A percentile compares a stretch with the other conserved stretches of the same genome.
Conservation (phyloP, 2,888 invertebrate genomes). For the Liopterus haemorrhoidalis region DNA sequence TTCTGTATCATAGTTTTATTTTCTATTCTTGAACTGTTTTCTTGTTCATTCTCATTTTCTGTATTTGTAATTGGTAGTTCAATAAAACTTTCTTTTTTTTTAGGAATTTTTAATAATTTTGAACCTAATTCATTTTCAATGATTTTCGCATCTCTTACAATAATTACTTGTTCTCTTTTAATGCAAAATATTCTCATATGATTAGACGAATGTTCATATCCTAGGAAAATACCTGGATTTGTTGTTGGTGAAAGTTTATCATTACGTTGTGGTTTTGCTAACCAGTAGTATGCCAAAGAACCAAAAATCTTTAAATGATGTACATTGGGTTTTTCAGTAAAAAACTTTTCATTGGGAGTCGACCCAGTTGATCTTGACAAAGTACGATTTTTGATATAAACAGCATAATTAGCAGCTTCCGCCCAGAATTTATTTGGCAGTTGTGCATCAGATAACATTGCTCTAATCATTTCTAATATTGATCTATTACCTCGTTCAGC, state of each 20-base stretch:
- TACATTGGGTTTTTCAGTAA: background rate
- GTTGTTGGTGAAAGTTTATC: slow-evolving; percentile 2
- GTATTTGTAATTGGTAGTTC: too few species aligned
- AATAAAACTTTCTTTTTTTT: too few species aligned
- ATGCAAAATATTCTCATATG: slow-evolving; percentile 4
- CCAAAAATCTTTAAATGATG: slow-evolving; percentile 8
- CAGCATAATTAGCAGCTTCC: slow-evolving; percentile 6
- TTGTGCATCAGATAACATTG: background rate
- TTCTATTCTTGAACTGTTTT: too few species aligned
- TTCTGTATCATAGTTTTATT: too few species aligned
- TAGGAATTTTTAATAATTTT: background rate
- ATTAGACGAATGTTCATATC: background rate
- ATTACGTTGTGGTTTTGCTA: slow-evolving; percentile 3
- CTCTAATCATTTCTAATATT: slow-evolving; percentile 3
- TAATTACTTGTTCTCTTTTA: slow-evolving; percentile 3
- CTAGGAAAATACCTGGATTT: slow-evolving; percentile 7
- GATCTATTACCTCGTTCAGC: slow-evolving; percentile 1
- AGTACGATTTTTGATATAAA: slow-evolving; percentile 1
- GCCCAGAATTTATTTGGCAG: slow-evolving; percentile 7
- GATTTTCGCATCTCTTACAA: slow-evolving; percentile 4
- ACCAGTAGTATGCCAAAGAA: background rate
- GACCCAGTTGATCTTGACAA: background rate
- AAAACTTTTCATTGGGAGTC: slow-evolving; percentile 7
- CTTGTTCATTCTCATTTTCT: too few species aligned
- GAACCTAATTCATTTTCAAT: slow-evolving; percentile 2